Percentiles rank a stretch among this genome's conserved stretches.
These are phyloP conservation scores for Cygnus buccinator DNA, from an alignment of 2,113 vertebrate genomes.

Conservation along the genomic window DNA sequence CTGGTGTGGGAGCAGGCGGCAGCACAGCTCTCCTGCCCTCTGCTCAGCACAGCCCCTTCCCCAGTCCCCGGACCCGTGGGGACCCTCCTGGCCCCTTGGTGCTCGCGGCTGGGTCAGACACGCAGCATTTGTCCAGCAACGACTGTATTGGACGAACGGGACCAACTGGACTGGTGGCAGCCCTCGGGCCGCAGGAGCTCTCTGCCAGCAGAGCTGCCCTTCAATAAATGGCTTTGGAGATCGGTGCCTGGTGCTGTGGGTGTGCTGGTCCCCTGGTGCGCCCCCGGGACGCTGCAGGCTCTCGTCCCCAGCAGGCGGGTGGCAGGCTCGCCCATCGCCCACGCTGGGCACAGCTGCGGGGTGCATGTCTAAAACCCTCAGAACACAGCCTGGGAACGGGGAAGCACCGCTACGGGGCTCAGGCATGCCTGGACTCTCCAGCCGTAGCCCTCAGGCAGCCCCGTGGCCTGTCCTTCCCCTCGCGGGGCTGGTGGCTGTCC, in stretches of 20 bases:
- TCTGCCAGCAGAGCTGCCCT: neutral
- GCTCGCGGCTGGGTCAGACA: neutral
- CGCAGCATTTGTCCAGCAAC: neutral
- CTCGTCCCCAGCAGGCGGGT: neutral
- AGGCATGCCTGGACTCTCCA: neutral
- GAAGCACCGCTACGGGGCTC: accelerated
- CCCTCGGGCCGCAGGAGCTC: neutral
- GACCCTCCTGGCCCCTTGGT: constrained; percentile 1
- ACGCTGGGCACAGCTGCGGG: accelerated
- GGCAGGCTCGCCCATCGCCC: accelerated
- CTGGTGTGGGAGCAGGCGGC: neutral
- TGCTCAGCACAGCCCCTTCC: constrained; percentile 63
- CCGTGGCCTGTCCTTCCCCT: neutral
- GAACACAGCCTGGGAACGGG: accelerated
- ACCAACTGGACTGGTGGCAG: too few relatives aligned
- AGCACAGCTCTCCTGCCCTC: neutral
- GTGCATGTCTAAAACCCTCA: accelerated
- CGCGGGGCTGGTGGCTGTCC: accelerated
- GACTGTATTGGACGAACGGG: neutral
- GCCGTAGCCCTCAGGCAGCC: neutral
- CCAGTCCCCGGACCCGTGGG: neutral
- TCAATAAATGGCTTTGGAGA: neutral
- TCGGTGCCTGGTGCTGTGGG: neutral
- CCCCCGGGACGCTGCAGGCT: too few relatives aligned
- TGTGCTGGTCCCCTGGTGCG: neutral